Percentiles rank a stretch among this genome's conserved stretches.
Conservation (phyloP, 2,888 invertebrate species). For the Creontiades dilutus region DNA sequence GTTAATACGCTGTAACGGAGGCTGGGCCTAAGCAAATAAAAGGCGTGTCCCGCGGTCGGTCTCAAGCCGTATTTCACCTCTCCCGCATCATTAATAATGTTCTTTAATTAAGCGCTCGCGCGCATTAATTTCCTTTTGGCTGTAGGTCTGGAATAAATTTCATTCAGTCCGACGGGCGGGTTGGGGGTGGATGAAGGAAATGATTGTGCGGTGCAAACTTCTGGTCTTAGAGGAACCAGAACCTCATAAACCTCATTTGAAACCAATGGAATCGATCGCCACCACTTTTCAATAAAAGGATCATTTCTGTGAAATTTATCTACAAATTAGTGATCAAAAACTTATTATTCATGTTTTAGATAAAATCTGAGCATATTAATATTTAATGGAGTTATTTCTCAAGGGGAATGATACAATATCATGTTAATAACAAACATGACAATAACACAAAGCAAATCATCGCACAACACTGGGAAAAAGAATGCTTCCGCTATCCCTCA, state of each 20-base stretch:
- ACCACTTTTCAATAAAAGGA: no score
- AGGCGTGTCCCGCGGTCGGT: background rate
- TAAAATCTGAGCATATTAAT: no score
- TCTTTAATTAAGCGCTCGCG: slow-evolving; percentile 58
- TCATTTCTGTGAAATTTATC: no score
- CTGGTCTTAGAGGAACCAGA: background rate
- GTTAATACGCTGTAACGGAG: slow-evolving; percentile 6
- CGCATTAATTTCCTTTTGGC: slow-evolving; percentile 55
- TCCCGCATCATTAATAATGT: slow-evolving; percentile 56
- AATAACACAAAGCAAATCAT: no score
- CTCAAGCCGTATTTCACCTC: slow-evolving; percentile 36
- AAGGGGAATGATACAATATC: no score
- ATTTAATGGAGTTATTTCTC: no score
- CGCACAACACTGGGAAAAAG: no score
- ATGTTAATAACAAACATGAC: no score
- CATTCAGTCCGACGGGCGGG: background rate
- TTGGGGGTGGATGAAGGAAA: background rate
- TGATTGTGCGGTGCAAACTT: slow-evolving; percentile 4
- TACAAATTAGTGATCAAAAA: no score
- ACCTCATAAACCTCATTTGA: background rate
- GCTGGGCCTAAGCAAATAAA: slow-evolving; percentile 1
- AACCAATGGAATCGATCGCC: background rate
- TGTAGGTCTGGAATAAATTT: slow-evolving; percentile 6
- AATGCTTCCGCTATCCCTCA: no score
- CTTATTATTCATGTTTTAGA: no score